These are phyloP conservation scores for Platycnemis pennipes DNA, from an alignment of 2,888 invertebrate genomes.

Conservation along the genomic window DNA sequence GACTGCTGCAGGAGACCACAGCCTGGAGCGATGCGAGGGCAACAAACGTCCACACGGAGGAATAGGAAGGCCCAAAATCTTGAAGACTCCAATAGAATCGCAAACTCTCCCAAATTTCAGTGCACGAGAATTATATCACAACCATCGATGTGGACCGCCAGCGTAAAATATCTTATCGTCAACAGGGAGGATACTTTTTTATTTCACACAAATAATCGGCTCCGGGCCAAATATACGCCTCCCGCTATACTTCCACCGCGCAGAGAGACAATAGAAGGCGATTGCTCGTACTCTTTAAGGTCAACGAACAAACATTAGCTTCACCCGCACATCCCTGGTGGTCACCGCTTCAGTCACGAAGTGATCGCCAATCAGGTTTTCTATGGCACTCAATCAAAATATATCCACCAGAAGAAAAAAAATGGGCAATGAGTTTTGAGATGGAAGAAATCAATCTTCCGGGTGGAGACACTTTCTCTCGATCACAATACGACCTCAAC, in stretches of 20 bases:
- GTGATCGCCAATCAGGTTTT: neutral
- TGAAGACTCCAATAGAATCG: neutral
- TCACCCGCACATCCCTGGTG: neutral
- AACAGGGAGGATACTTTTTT: neutral
- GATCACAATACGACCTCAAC: neutral
- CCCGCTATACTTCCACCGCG: neutral
- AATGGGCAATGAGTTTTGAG: neutral
- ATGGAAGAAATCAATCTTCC: neutral
- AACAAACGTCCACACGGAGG: neutral
- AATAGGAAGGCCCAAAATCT: neutral
- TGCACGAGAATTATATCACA: neutral
- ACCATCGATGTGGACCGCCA: neutral
- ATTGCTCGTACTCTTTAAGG: neutral
- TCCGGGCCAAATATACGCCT: neutral
- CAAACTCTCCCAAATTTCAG: neutral
- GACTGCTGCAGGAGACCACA: too few species aligned
- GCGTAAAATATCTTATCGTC: neutral
- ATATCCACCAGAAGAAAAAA: neutral
- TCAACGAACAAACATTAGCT: neutral
- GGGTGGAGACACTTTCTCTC: neutral
- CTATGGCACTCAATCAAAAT: too few species aligned
- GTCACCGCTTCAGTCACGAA: neutral
- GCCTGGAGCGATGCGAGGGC: neutral
- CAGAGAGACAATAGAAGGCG: neutral
- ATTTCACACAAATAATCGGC: neutral